A percentile compares a stretch with the other conserved stretches of the same genome.
phyloP scores from a whole-genome alignment of 2,888 invertebrate species.

The Chrysotoxum bicinctum region DNA sequence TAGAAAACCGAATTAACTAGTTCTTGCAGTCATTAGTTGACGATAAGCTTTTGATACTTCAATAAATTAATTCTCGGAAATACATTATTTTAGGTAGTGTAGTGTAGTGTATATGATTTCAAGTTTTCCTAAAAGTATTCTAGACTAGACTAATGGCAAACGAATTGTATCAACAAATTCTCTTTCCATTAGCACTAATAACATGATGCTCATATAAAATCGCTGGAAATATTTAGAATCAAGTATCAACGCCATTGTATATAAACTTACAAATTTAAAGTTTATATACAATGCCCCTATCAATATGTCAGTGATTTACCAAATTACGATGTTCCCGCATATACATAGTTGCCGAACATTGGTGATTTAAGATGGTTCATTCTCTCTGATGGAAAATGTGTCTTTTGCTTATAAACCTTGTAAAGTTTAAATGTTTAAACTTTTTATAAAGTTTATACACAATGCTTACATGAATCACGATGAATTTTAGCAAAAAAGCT shows the following conservation, averaged over 20 bases:
- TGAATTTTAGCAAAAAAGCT: slow-evolving; percentile 60
- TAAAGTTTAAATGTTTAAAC: too few species aligned
- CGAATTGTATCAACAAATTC: not conserved
- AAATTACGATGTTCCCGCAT: not conserved
- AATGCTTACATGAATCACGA: slow-evolving; percentile 60
- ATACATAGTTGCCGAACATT: slow-evolving; percentile 12
- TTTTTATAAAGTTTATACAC: too few species aligned
- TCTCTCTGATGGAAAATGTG: slow-evolving; percentile 19
- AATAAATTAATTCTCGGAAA: too few species aligned
- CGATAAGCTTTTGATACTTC: too few species aligned
- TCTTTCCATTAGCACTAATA: not conserved
- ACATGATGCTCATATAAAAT: not conserved
- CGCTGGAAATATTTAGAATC: not conserved
- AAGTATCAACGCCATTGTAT: not conserved
- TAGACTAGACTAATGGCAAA: not conserved
- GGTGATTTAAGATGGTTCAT: slow-evolving; percentile 33
- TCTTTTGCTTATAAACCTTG: not conserved
- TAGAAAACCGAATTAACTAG: too few species aligned
- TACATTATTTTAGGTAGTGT: not conserved
- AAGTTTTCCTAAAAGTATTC: not conserved
- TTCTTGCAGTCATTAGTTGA: too few species aligned
- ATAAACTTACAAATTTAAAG: too few species aligned
- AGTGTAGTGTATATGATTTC: not conserved
- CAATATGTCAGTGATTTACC: slow-evolving; percentile 4
- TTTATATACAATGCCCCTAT: not conserved